Conservation (phyloP, 2,113 vertebrate genomes). For the Heterocephalus glaber region DNA sequence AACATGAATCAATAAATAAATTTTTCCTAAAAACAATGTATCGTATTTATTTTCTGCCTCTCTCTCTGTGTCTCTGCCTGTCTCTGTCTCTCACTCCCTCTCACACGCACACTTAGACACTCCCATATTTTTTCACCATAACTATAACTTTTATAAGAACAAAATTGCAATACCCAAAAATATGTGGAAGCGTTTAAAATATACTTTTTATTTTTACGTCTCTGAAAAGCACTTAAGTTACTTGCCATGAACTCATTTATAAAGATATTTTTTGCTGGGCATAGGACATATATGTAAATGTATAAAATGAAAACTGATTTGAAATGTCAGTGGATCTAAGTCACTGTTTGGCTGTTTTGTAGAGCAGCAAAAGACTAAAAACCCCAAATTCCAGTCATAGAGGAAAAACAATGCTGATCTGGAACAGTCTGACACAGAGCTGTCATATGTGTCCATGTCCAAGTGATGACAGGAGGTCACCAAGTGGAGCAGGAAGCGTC, state of each 20-base stretch:
- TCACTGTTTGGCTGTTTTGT: no score
- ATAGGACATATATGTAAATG: neutral
- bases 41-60: neutral
- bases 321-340: neutral
- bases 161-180: neutral
- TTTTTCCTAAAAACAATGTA: neutral
- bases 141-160: neutral
- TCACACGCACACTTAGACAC: no score
- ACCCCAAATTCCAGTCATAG: neutral
- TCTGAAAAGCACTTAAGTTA: neutral
- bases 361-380: neutral
- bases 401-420: neutral
- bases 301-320: neutral
- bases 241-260: neutral
- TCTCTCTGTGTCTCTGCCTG: neutral
- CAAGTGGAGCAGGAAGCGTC: neutral
- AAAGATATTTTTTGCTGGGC: neutral
- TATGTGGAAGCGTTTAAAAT: neutral
- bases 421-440: neutral
- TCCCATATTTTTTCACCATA: neutral
- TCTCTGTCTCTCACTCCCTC: rapidly evolving
- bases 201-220: neutral
- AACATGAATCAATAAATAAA: neutral
- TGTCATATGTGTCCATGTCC: no score
- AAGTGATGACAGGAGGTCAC: neutral